A percentile compares a stretch with the other conserved stretches of the same genome.
Conservation (phyloP, 2,888 invertebrate species). For the Ophion slaviceki region DNA sequence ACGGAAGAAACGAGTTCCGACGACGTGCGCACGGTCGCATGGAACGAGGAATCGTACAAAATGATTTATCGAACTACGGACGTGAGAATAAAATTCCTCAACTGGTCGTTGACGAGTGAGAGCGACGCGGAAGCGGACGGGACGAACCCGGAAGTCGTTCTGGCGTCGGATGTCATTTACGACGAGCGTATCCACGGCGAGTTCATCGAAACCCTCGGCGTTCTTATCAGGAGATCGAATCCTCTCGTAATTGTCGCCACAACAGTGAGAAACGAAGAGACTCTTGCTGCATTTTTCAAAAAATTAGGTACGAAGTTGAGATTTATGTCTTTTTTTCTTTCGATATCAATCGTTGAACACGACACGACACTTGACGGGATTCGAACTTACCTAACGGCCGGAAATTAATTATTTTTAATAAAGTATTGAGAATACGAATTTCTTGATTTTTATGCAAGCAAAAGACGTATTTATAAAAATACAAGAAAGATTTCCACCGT, state of each 20-base stretch:
- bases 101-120: conserved; percentile 84
- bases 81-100: conserved; percentile 81
- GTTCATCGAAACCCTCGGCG: conserved; percentile 83
- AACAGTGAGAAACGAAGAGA: conserved; percentile 88
- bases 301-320: conserved; percentile 84
- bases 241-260: conserved; percentile 85
- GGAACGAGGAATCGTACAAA: conserved; percentile 52
- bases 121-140: conserved; percentile 69
- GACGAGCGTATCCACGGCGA: conserved; percentile 85
- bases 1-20: conserved; percentile 37
- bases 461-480: too few relatives aligned
- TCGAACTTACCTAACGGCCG: background rate
- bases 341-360: too few relatives aligned
- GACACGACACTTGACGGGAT: background rate
- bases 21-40: conserved; percentile 43
- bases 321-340: background rate
- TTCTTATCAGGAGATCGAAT: conserved; percentile 80
- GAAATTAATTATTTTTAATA: too few relatives aligned
- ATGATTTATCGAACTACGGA: conserved; percentile 64
- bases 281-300: conserved; percentile 86
- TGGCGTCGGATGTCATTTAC: conserved; percentile 87
- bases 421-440: background rate
- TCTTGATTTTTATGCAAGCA: too few relatives aligned
- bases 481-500: too few relatives aligned
- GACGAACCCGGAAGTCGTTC: conserved; percentile 83